Base-by-base conservation (phyloP, 2,888 invertebrate species). In the Cerastoderma edule region DNA sequence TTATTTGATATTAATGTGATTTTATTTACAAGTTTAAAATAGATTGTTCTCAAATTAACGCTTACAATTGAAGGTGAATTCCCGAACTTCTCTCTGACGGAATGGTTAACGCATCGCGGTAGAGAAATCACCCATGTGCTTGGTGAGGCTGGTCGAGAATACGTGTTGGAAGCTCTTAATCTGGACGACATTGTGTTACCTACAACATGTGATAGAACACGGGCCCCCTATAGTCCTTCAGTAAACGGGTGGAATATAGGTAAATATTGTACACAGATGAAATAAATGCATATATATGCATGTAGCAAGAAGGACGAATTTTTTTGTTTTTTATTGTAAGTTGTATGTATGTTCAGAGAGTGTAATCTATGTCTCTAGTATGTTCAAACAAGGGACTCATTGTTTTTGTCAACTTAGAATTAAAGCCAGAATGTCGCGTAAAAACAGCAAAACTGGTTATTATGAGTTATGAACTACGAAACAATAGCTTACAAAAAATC, bases 191-290 rank as follows among this genome's bases (percentile, higher is more conserved):
- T 68, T 28, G 5, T 68, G 19, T n/a, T 39, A 28, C 6, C 3
- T n/a, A 13, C 28, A 0, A n/a, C 57, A 10, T 68, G 68, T 30
- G 32, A 68, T 32, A 27, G 19, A 30, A 39, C 35, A n/a, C 4
- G 6, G 32, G 1, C 8, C 6, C 68, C 68, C 28, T 68, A 56
- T 32, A 56, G 56, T 28, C 68, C 68, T 13, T 4, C 57, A 3
- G 44, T 39, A 1, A 30, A 44, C 30, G 68, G 68, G 3, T 68
- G 68, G 68, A 68, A 68, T 27, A 68, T 68, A 10, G 68, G 68
- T 68, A 35, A 28, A n/a, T n/a, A n/a, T 53, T 53, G 19, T 24
- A 8, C 53, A 53, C 19, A 13, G 16, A n/a, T n/a, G n/a, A n/a
- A n/a, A n/a, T n/a, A n/a, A n/a, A n/a, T n/a, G n/a, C n/a, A n/a